These are phyloP conservation scores for Molorchus minor DNA, from an alignment of 2,888 invertebrate species.

Conservation along the genomic window DNA sequence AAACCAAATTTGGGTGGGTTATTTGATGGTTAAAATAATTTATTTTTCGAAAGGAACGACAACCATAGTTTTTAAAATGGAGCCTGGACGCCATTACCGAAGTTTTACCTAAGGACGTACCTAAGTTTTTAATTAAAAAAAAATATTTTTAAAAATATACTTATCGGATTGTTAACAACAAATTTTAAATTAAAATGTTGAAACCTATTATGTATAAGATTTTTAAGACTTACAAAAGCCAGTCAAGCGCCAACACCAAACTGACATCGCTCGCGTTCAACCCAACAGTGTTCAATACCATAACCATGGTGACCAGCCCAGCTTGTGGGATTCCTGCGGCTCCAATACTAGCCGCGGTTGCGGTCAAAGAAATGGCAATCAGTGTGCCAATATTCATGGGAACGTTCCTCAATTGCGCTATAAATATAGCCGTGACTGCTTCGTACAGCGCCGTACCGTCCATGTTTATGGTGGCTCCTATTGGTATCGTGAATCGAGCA, in stretches of 20 bases:
- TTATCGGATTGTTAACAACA: too few species aligned
- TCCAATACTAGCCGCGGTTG: slow-evolving; percentile 81
- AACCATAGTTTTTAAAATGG: too few species aligned
- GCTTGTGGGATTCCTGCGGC: slow-evolving; percentile 82
- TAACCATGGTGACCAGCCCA: slow-evolving; percentile 56
- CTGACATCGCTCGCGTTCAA: slow-evolving; percentile 4
- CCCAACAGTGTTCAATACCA: slow-evolving; percentile 15
- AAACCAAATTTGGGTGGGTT: too few species aligned
- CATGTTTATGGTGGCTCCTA: slow-evolving; percentile 99
- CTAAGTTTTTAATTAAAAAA: too few species aligned
- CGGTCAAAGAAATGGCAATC: slow-evolving; percentile 79
- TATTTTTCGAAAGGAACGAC: too few species aligned
- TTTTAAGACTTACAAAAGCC: slow-evolving; percentile 21
- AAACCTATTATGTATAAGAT: too few species aligned
- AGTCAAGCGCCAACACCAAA: slow-evolving; percentile 10
- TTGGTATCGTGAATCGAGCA: slow-evolving; percentile 94
- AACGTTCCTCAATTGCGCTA: slow-evolving; percentile 84
- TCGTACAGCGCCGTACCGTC: slow-evolving; percentile 97
- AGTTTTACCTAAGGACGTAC: too few species aligned
- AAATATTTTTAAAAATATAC: too few species aligned
- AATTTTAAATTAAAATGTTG: too few species aligned
- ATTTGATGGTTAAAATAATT: too few species aligned
- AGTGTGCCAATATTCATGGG: slow-evolving; percentile 72
- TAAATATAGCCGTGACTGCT: slow-evolving; percentile 97
- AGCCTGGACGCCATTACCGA: too few species aligned